Evolutionary conservation across 2,888 invertebrate species (phyloP), one percentile per base, ranked within the genome.

Genomic region (Athrips mouffetella): DNA sequence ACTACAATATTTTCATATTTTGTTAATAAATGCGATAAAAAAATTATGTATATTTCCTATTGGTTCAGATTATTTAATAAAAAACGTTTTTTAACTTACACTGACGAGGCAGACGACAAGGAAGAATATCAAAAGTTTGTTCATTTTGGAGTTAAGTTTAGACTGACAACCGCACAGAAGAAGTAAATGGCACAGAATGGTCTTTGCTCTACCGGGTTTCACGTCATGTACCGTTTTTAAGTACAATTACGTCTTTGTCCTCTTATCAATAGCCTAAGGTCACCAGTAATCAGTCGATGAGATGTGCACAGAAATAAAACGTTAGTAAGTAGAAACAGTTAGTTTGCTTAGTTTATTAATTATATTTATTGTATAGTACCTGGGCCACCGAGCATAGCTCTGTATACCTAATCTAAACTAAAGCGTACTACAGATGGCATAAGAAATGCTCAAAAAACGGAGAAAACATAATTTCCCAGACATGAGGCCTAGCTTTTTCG

Each of bases 31-130:
- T 16, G 10, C 2, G 18, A 15, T 5, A 15, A 35, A 5, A 35
- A 35, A 35, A 16, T 18, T 10, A 37, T 6, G 4, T 7, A 37
- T n/a, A n/a, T n/a, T n/a, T n/a, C n/a, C n/a, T n/a, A n/a, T n/a
- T n/a, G 2, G 18, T 40, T 3, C n/a, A 8, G 13, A 40, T 5
- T 8, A 11, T 13, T 11, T 4, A 31, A 31, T 31, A 31, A 15
- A 31, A 31, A 5, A 15, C 1, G 2, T 15, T 7, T 15, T 6
- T 11, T 6, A 3, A 45, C 45, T 45, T 27, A 45, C 81, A 51
- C 69, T 72, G 50, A 77, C 61, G 49, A 85, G 74, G 71, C 81
- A 81, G 30, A 82, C 59, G 39, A 75, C 80, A 65, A 85, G 48
- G 30, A 83, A 48, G 2, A 83, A 53, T 37, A 83, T 62, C 8